Conservation (phyloP, 2,797 vertebrate species). For the Diceros bicornis region DNA sequence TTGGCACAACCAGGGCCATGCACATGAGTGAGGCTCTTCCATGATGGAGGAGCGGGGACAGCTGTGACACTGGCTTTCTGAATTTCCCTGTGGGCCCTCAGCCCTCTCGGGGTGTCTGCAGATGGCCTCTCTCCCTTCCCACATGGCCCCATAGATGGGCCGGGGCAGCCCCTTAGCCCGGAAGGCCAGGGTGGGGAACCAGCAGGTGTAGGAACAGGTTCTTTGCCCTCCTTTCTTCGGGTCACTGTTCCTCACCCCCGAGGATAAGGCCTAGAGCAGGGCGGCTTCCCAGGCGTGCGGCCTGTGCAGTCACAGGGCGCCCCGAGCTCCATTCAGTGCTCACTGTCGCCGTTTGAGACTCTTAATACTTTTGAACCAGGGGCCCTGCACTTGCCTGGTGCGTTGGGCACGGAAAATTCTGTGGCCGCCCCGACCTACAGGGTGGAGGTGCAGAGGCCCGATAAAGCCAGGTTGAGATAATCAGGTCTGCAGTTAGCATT, state of each 20-base stretch:
- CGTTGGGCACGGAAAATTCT: neutral
- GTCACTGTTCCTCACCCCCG: neutral
- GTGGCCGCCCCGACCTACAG: neutral
- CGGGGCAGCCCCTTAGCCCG: neutral
- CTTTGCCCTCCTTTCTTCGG: no score
- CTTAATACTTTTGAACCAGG: neutral
- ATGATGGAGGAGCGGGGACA: fast-evolving
- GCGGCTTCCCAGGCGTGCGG: fast-evolving
- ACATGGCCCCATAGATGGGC: fast-evolving
- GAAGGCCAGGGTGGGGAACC: neutral
- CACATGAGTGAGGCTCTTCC: neutral
- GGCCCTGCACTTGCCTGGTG: neutral
- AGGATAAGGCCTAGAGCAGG: fast-evolving
- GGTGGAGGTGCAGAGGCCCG: fast-evolving
- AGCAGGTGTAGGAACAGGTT: neutral
- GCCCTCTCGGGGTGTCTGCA: neutral
- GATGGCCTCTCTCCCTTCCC: neutral
- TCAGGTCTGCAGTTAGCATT: neutral
- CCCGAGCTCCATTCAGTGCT: fast-evolving
- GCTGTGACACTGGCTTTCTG: no score
- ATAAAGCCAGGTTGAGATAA: fast-evolving
- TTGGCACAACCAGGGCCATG: neutral
- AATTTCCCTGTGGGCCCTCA: neutral
- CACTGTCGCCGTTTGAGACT: fast-evolving
- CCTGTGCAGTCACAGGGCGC: neutral